Evolutionary conservation across 2,888 invertebrate genomes (phyloP), one percentile per base, ranked within the genome.

Genomic region (Schizotus pectinicornis): DNA sequence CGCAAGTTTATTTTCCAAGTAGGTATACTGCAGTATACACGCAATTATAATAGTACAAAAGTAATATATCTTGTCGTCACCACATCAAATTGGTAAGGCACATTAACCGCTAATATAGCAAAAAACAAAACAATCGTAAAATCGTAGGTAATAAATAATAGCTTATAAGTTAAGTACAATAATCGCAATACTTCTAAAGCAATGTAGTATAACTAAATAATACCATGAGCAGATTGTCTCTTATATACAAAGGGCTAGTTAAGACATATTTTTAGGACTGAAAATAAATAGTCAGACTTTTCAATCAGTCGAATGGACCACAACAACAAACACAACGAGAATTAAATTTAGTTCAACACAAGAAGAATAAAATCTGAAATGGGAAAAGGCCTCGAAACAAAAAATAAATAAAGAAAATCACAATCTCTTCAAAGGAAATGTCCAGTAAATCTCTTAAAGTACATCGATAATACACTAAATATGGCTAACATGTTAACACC

Each of bases 71-170:
- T 63, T 63, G 63, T 69, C 60, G 68, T 67, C 67, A 69, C 68
- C 68, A 67, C 64, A 66, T 69, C 57, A 61, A 67, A 63, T 67
- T 58, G 68, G 64, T 72, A 72, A 72, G 72, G 72, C 72, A 72
- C 72, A 68, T 67, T 67, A 62, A 69, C 67, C 65, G 69, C 68
- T 69, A 68, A 71, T 67, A 65, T 66, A 67, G 67, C 67, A 65
- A 64, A 58, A 66, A 53, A 59, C 42, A 57, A 50, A 41, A 63
- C 57, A 63, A 39, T 53, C 50, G 47, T 41, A 54, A 51, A 51
- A 57, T 53, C 50, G 56, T 56, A 56, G 48, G 50, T 58, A 61
- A 65, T 65, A 63, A 52, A 59, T 57, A 59, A 63, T 59, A 59
- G 50, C 50, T 54, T 67, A 57, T 43, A 42, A 46, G 48, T 67